A percentile compares a stretch with the other conserved stretches of the same genome.
Conservation (phyloP, 2,113 vertebrate genomes). For the Natator depressus region DNA sequence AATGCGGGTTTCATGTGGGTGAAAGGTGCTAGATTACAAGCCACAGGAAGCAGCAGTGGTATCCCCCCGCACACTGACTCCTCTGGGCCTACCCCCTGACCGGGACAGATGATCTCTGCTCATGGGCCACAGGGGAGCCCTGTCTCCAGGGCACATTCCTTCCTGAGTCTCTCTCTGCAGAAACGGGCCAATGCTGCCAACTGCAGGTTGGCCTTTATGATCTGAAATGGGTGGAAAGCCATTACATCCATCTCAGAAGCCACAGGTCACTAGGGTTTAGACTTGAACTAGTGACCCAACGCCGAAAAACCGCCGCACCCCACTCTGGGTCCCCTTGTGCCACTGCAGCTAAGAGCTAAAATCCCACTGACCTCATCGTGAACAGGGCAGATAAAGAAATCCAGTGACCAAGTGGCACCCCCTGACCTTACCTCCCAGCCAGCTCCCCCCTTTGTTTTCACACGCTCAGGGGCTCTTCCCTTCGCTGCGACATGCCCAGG, state of each 20-base stretch:
- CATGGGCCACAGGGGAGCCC: background rate
- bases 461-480: background rate
- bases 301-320: background rate
- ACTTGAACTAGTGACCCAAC: background rate
- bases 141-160: rapidly evolving
- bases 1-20: background rate
- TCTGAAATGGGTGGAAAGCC: background rate
- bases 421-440: background rate
- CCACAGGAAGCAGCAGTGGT: background rate
- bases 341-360: background rate
- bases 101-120: background rate
- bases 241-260: background rate
- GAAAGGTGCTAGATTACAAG: background rate
- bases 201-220: background rate
- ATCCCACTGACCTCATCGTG: background rate
- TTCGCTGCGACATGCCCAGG: background rate
- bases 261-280: background rate
- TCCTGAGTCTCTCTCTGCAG: background rate
- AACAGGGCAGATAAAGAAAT: background rate
- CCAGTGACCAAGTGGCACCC: background rate
- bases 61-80: background rate
- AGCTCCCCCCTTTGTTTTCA: background rate
- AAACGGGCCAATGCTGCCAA: background rate
- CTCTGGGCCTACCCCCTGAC: background rate
- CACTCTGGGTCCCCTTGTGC: background rate